phyloP scores from a whole-genome alignment of 2,888 invertebrate species.

The Netelia melanura region DNA sequence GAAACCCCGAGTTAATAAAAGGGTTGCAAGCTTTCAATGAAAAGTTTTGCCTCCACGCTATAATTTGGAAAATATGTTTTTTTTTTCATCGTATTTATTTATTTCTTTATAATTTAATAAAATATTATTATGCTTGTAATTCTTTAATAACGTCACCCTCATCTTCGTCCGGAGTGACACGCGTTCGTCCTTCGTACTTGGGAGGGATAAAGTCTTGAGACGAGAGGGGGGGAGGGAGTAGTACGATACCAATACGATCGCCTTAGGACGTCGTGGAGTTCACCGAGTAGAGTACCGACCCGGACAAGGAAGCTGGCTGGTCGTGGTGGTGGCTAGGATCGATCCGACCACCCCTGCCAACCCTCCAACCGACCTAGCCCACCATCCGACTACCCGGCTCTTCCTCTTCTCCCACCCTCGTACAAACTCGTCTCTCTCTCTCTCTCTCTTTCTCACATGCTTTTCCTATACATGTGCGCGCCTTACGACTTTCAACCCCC shows the following conservation, averaged over 20 bases:
- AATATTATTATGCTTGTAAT: constrained; percentile 6
- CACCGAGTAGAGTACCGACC: constrained; percentile 70
- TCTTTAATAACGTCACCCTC: constrained; percentile 41
- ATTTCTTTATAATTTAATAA: background rate
- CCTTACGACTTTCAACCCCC: constrained; percentile 20
- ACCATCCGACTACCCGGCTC: constrained; percentile 52
- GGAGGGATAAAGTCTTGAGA: constrained; percentile 10
- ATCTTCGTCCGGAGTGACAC: constrained; percentile 30
- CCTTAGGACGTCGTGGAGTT: constrained; percentile 69
- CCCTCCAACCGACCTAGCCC: constrained; percentile 66
- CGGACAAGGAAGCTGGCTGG: constrained; percentile 69
- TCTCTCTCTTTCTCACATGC: background rate
- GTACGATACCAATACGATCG: constrained; percentile 54
- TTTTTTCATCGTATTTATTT: background rate
- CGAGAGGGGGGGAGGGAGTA: background rate
- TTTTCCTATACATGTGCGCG: constrained; percentile 12
- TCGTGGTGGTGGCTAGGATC: constrained; percentile 75
- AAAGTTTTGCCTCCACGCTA: background rate
- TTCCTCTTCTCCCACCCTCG: constrained; percentile 46
- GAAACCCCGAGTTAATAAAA: background rate
- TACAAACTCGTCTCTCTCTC: constrained; percentile 4
- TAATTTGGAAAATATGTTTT: background rate
- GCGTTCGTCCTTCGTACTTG: constrained; percentile 16
- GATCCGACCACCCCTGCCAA: constrained; percentile 76
- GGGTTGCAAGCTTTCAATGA: background rate